Conservation (phyloP, 2,113 vertebrate genomes). For the Callochromis pleurospilus region DNA sequence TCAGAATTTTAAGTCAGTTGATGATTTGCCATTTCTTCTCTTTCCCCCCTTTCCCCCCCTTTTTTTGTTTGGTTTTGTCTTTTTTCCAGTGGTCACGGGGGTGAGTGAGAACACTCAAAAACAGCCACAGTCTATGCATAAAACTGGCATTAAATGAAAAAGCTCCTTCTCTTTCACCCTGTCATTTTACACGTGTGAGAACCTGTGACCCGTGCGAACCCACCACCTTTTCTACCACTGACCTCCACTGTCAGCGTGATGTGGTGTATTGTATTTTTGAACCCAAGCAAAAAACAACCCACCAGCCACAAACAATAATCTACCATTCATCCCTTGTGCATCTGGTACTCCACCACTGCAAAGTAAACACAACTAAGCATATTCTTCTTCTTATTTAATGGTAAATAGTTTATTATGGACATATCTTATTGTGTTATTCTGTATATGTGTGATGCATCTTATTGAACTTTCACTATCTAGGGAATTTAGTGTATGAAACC, state of each 20-base stretch:
- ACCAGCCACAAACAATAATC: background rate
- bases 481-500: conserved; percentile 55
- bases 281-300: background rate
- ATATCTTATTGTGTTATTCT: conserved; percentile 54
- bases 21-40: background rate
- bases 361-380: conserved; percentile 9
- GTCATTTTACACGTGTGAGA: background rate
- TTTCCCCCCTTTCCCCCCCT: background rate
- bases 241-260: conserved; percentile 19
- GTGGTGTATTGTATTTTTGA: conserved; percentile 34
- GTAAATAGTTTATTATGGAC: conserved; percentile 51
- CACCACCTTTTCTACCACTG: background rate
- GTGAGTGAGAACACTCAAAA: conserved; percentile 49
- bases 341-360: conserved; percentile 14
- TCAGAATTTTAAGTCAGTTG: background rate
- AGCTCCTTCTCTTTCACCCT: conserved; percentile 3
- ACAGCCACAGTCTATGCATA: conserved; percentile 57
- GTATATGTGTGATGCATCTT: conserved; percentile 69
- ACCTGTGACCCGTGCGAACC: background rate
- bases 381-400: conserved; percentile 40
- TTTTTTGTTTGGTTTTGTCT: background rate
- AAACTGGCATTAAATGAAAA: background rate
- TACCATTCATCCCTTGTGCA: background rate
- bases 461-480: conserved; percentile 65
- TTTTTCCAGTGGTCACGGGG: conserved; percentile 64